These are phyloP conservation scores for Tenebrio molitor DNA, from an alignment of 1,140 invertebrate genomes.

Conservation along the genomic window DNA sequence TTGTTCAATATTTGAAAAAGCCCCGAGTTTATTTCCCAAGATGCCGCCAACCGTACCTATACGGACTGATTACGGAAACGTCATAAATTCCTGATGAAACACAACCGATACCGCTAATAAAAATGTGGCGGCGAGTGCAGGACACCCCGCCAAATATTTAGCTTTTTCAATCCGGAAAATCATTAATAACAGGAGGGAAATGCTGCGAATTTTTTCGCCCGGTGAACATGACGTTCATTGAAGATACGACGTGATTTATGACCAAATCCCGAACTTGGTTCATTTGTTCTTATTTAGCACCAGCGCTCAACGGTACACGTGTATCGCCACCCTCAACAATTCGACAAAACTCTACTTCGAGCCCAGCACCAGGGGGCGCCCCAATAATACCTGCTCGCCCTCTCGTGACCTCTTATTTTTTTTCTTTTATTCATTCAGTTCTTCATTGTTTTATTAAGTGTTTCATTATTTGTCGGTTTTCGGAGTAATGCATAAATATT, in stretches of 20 bases:
- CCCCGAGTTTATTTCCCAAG: constrained; percentile 33
- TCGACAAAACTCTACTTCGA: too few relatives aligned
- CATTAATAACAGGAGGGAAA: constrained; percentile 7
- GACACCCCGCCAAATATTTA: not conserved
- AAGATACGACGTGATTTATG: constrained; percentile 13
- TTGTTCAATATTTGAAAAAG: constrained; percentile 37
- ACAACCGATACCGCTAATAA: constrained; percentile 16
- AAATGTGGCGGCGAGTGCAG: not conserved
- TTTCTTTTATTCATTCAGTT: too few relatives aligned
- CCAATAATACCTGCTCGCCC: too few relatives aligned
- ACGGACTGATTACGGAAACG: constrained; percentile 27
- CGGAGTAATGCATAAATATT: constrained; percentile 42
- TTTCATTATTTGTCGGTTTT: too few relatives aligned
- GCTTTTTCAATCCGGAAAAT: not conserved
- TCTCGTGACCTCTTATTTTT: too few relatives aligned
- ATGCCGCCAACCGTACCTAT: constrained; percentile 25
- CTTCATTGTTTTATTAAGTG: too few relatives aligned
- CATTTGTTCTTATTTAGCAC: too few relatives aligned
- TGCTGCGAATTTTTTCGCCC: not conserved
- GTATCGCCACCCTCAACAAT: too few relatives aligned
- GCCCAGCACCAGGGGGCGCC: too few relatives aligned
- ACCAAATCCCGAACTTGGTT: too few relatives aligned
- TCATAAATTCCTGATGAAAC: constrained; percentile 37
- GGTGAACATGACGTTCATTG: constrained; percentile 4
- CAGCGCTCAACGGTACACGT: too few relatives aligned